Evolutionary conservation across 2,113 vertebrate species (phyloP), one percentile per base, ranked within the genome.

Genomic region (Calidris pygmaea): DNA sequence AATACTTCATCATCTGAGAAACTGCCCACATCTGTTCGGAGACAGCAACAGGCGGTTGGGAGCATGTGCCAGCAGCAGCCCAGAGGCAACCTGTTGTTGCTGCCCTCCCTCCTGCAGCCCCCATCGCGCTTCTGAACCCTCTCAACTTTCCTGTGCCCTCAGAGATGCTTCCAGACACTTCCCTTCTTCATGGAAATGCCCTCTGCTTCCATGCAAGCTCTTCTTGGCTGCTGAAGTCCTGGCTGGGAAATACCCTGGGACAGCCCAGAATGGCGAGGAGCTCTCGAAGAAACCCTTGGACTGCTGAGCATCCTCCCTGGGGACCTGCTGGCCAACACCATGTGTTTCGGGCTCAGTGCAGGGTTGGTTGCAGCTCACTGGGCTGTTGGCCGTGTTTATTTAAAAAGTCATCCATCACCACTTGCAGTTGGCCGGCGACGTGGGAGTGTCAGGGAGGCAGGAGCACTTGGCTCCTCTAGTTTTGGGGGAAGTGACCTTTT

Each of bases 1-100:
- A 90, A 88, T 97, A 95, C 89, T 95, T 95, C 96, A 97, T 96
- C 96, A 91, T 96, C 95, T 41, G 83, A 73, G 83, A 94, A 97
- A 96, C 92, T 93, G 90, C 95, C 94, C 91, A 95, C 97, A 98
- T 97, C 97, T 98, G 96, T 95, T 98, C 48, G 1, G 86, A 93
- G 94, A 71, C 84, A 70, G 89, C 92, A 96, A 78, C 96, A 95
- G 95, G 96, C 91, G 13, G 87, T n/a, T 0, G 2, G 87, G 84
- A 96, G 68, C 89, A 8, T 77, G 90, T 94, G 95, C 92, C 93
- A 96, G 88, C 89, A 96, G 90, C 74, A 3, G 87, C 85, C 62
- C 0, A 2, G 90, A 90, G 84, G 56, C 92, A 97, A 97, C 97
- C 95, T 90, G 96, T 84, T 88, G 68, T 89, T 80, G 78, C 79